Percentiles rank a stretch among this genome's conserved stretches.
phyloP scores from a whole-genome alignment of 2,797 vertebrate genomes.

The Centropyge bicolor region DNA sequence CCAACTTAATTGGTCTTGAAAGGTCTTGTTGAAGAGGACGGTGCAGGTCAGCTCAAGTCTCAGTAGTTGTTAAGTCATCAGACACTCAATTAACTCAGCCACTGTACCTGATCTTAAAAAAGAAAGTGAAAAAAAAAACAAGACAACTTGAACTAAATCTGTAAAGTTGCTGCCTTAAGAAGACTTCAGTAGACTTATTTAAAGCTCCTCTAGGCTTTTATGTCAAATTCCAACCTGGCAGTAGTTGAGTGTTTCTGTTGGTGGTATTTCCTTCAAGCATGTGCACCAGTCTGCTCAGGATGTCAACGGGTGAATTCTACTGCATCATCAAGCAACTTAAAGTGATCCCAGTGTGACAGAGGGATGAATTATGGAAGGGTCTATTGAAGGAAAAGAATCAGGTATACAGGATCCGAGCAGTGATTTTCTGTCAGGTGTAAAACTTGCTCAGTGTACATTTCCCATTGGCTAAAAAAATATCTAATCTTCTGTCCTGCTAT shows the following conservation, averaged over 20 bases:
- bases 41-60: conserved; percentile 64
- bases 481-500: conserved; percentile 40
- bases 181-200: not conserved
- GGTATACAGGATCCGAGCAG: conserved; percentile 10
- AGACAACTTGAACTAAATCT: conserved; percentile 25
- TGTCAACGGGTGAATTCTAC: conserved; percentile 35
- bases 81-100: conserved; percentile 67
- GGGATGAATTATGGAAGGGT: conserved; percentile 40
- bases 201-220: conserved; percentile 5
- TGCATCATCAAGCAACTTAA: conserved; percentile 52
- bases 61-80: conserved; percentile 65
- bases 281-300: conserved; percentile 31
- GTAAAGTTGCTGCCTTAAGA: conserved; percentile 27
- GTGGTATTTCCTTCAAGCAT: conserved; percentile 24
- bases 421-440: conserved; percentile 23
- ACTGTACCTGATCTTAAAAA: conserved; percentile 26
- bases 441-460: conserved; percentile 36
- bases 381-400: conserved; percentile 28
- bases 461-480: conserved; percentile 24
- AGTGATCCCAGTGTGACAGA: conserved; percentile 40
- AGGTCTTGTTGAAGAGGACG: conserved; percentile 55
- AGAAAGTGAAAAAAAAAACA: conserved; percentile 33
- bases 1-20: conserved; percentile 75
- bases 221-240: conserved; percentile 16
- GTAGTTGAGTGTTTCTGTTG: conserved; percentile 20